phyloP scores from a whole-genome alignment of 2,888 invertebrate species.

The Muschampia plurimacula region DNA sequence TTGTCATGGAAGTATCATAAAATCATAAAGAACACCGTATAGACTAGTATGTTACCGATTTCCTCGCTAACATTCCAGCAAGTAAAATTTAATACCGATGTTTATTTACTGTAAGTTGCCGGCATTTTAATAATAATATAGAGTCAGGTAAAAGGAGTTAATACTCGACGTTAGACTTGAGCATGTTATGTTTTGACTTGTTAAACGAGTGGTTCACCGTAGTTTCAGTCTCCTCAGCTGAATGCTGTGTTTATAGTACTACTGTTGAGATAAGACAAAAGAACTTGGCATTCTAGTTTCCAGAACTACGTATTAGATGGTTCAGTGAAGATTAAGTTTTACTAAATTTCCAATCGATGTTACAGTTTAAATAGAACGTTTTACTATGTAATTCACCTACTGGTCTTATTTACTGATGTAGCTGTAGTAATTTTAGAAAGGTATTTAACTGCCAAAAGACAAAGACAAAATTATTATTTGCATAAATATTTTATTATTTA shows the following conservation, averaged over 20 bases:
- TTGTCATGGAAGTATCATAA: conserved; percentile 7
- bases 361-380: too few species aligned
- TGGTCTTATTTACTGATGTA: too few species aligned
- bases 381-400: too few species aligned
- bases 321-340: not conserved
- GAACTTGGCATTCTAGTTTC: conserved; percentile 23
- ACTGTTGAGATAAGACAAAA: conserved; percentile 23
- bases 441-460: too few species aligned
- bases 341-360: too few species aligned
- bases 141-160: conserved; percentile 9
- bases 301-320: not conserved
- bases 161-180: conserved; percentile 13
- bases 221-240: conserved; percentile 11
- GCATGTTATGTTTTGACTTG: conserved; percentile 9
- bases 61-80: not conserved
- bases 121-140: conserved; percentile 19
- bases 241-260: conserved; percentile 22
- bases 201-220: conserved; percentile 20
- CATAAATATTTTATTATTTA: not conserved
- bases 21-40: not conserved
- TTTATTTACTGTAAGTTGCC: conserved; percentile 15
- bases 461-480: too few species aligned
- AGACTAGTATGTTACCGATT: not conserved
- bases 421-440: too few species aligned
- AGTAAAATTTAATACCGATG: conserved; percentile 5